Evolutionary conservation across 23 tunicate species (phyloP), one percentile per base, ranked within the genome.

Genomic region (Trididemnum nubilum): DNA sequence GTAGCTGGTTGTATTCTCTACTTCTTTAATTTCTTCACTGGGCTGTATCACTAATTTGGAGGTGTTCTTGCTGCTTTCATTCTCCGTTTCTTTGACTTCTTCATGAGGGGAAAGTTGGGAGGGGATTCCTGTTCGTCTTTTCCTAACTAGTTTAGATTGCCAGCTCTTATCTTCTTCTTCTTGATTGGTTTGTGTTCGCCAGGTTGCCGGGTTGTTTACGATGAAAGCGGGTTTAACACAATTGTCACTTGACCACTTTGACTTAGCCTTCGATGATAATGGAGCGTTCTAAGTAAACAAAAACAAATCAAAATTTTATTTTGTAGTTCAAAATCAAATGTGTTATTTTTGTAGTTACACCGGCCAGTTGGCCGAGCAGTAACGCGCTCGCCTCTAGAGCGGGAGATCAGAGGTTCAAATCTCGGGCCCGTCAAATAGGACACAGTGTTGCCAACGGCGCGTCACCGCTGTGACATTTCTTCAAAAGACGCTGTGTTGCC

Each of bases 191-290:
- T n/a, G n/a, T 44, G 54, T 44, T 44, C 15, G 37, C 74, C 74
- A 67, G 2, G 25, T 31, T 7, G 19, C 4, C 31, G 38, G 74
- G 4, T 67, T 67, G 74, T 67, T 67, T n/a, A 33, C 74, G 4
- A 67, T 33, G 38, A 67, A 67, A 67, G 74, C 74, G 3, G 37
- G 74, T 15, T n/a, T 9, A 12, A 33, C 38, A 67, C 38, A 30
- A 3, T 32, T 31, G 38, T 67, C 74, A 33, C 74, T 67, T 30
- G 74, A 67, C 74, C 74, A 67, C n/a, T 38, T 37, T 7, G 19
- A 7, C n/a, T 67, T 67, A n/a, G 74, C 4, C 2, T 33, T 67
- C n/a, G 38, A 32, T 31, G 74, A 67, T 38, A 67, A 33, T 12
- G 74, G 38, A 15, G 74, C 12, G 38, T 67, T 67, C 74, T 67